A percentile compares a stretch with the other conserved stretches of the same genome.
Evolutionary conservation across 1,140 invertebrate genomes (phyloP).

Genomic region (Anadara kagoshimensis): DNA sequence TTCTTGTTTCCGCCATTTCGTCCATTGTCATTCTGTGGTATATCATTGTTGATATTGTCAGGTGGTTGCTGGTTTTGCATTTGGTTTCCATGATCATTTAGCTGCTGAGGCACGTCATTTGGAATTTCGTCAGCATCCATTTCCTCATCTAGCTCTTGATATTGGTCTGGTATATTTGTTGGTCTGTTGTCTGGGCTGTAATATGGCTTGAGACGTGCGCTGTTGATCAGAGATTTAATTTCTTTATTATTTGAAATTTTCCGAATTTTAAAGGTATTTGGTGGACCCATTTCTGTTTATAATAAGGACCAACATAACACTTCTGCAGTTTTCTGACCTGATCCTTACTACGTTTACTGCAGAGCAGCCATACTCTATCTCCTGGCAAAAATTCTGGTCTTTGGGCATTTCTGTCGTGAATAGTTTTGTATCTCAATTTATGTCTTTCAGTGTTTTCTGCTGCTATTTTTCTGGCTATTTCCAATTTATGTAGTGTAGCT

Average conservation of each 20-base stretch:
- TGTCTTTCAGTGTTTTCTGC: slow-evolving; percentile 22
- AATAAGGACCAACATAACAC: slow-evolving; percentile 28
- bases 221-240: slow-evolving; percentile 17
- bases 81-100: no score
- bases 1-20: neutral
- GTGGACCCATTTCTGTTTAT: slow-evolving; percentile 7
- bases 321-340: slow-evolving; percentile 14
- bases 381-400: slow-evolving; percentile 13
- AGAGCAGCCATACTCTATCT: slow-evolving; percentile 20
- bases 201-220: slow-evolving; percentile 5
- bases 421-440: slow-evolving; percentile 26
- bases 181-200: neutral
- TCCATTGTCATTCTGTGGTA: neutral
- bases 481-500: slow-evolving; percentile 16
- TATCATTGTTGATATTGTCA: neutral
- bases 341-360: slow-evolving; percentile 1
- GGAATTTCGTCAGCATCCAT: slow-evolving; percentile 1
- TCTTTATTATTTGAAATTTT: slow-evolving; percentile 10
- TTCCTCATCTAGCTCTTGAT: neutral
- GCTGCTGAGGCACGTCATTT: no score
- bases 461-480: slow-evolving; percentile 18
- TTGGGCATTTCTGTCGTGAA: slow-evolving; percentile 25
- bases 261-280: slow-evolving; percentile 7
- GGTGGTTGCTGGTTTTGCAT: neutral
- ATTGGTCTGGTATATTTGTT: neutral